Percentiles rank a stretch among this genome's conserved stretches.
Evolutionary conservation across 2,888 invertebrate genomes (phyloP).

Genomic region (Rugalucina vietnamica): DNA sequence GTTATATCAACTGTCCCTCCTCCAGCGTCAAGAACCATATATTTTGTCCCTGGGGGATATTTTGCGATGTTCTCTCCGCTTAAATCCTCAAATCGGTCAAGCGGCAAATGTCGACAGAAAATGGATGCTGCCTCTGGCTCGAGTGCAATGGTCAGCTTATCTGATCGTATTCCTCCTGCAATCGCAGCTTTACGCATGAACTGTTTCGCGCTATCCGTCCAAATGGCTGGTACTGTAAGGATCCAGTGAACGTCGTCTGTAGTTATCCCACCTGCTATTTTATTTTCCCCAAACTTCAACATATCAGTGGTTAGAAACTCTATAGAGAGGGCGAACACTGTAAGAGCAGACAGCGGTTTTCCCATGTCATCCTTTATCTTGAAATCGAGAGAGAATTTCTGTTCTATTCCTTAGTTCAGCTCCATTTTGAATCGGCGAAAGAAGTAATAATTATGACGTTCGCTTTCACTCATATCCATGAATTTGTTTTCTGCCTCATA

Average conservation of each 20-base stretch:
- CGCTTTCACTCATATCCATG: too few species aligned
- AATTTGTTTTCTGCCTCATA: too few species aligned
- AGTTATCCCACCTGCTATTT: not conserved
- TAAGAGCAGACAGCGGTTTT: not conserved
- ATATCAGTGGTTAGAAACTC: not conserved
- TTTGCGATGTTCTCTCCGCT: not conserved
- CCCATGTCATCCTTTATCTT: not conserved
- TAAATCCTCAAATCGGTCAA: slow-evolving; percentile 12
- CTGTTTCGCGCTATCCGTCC: slow-evolving; percentile 55
- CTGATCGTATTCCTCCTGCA: slow-evolving; percentile 38
- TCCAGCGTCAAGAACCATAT: slow-evolving; percentile 30
- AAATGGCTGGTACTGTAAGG: slow-evolving; percentile 56
- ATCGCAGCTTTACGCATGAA: slow-evolving; percentile 56
- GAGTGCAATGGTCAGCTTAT: slow-evolving; percentile 48
- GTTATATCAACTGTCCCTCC: slow-evolving; percentile 16
- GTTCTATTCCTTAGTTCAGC: too few species aligned
- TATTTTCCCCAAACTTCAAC: not conserved
- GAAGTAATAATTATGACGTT: too few species aligned
- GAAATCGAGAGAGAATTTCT: too few species aligned
- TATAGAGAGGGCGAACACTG: not conserved
- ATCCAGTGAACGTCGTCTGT: slow-evolving; percentile 44
- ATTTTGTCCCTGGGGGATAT: slow-evolving; percentile 15
- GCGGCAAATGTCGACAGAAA: slow-evolving; percentile 29
- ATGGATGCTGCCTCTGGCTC: slow-evolving; percentile 58
- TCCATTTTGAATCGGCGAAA: too few species aligned